Conservation (phyloP, 2,888 invertebrate species). For the Augiades crinisus region DNA sequence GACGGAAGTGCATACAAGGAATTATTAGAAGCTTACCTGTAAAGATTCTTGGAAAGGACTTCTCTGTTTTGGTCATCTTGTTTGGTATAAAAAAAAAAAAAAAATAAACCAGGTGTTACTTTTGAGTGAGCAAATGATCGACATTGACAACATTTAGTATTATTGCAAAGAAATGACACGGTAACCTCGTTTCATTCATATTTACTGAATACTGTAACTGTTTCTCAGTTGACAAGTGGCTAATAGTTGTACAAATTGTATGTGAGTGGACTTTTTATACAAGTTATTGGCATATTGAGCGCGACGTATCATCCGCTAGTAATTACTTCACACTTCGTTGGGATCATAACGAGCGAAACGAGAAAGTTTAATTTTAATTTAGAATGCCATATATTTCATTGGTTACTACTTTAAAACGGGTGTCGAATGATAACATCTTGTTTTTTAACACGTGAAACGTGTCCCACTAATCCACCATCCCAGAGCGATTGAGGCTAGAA, state of each 20-base stretch:
- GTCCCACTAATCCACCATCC: too few species aligned
- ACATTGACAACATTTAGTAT: background rate
- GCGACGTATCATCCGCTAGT: background rate
- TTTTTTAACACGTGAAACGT: too few species aligned
- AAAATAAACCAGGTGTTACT: slow-evolving; percentile 10
- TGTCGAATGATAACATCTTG: too few species aligned
- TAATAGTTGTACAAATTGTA: slow-evolving; percentile 17
- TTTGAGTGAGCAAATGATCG: background rate
- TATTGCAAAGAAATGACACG: slow-evolving; percentile 14
- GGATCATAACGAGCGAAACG: background rate
- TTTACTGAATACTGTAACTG: slow-evolving; percentile 22
- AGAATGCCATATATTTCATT: background rate
- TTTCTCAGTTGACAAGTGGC: slow-evolving; percentile 12
- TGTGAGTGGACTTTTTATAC: slow-evolving; percentile 3
- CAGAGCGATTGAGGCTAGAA: too few species aligned
- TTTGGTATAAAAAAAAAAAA: slow-evolving; percentile 62
- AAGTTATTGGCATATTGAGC: slow-evolving; percentile 21
- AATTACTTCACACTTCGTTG: slow-evolving; percentile 38
- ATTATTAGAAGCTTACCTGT: slow-evolving; percentile 55
- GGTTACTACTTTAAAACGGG: too few species aligned
- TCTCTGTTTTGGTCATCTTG: slow-evolving; percentile 75
- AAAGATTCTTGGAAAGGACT: slow-evolving; percentile 76
- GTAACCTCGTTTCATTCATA: slow-evolving; percentile 10
- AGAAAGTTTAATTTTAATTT: slow-evolving; percentile 4
- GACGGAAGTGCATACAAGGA: background rate